phyloP scores from a whole-genome alignment of 2,113 vertebrate species.

The Protomyctophum bolini region DNA sequence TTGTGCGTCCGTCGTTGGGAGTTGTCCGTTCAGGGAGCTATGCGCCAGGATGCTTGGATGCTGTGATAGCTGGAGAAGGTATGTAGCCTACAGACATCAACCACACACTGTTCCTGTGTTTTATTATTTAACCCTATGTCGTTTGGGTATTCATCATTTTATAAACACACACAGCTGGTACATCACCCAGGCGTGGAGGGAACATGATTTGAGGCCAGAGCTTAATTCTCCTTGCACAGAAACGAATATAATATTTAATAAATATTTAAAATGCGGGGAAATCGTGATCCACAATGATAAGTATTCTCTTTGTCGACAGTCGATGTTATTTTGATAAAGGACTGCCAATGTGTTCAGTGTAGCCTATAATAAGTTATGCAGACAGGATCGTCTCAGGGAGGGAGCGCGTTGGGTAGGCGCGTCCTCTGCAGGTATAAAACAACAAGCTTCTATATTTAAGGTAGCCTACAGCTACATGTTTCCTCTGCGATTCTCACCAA shows the following conservation, averaged over 20 bases:
- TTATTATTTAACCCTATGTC: too few species aligned
- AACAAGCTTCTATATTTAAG: slow-evolving; percentile 8
- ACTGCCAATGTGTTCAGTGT: not conserved
- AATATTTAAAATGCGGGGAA: slow-evolving; percentile 16
- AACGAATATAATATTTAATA: not conserved
- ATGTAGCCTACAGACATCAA: slow-evolving; percentile 46
- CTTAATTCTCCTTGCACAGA: not conserved
- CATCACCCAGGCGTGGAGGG: not conserved
- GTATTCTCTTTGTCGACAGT: not conserved
- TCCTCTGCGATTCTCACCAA: slow-evolving; percentile 25
- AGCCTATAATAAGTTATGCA: not conserved
- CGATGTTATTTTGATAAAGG: not conserved
- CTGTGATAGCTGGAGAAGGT: slow-evolving; percentile 75
- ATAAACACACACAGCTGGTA: too few species aligned
- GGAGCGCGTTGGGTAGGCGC: slow-evolving; percentile 54
- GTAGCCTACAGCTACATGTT: too few species aligned
- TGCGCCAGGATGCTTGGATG: slow-evolving; percentile 78
- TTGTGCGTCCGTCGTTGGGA: slow-evolving; percentile 63
- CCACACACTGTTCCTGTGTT: not conserved
- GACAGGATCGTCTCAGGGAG: not conserved
- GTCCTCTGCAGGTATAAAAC: slow-evolving; percentile 75
- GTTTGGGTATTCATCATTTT: too few species aligned
- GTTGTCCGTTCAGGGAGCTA: slow-evolving; percentile 72
- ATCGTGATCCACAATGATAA: not conserved
- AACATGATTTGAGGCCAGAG: slow-evolving; percentile 26